Evolutionary conservation across 92 coral and sea anemone genomes (phyloP), one percentile per base, ranked within the genome.

Genomic region (Ricordea florida): DNA sequence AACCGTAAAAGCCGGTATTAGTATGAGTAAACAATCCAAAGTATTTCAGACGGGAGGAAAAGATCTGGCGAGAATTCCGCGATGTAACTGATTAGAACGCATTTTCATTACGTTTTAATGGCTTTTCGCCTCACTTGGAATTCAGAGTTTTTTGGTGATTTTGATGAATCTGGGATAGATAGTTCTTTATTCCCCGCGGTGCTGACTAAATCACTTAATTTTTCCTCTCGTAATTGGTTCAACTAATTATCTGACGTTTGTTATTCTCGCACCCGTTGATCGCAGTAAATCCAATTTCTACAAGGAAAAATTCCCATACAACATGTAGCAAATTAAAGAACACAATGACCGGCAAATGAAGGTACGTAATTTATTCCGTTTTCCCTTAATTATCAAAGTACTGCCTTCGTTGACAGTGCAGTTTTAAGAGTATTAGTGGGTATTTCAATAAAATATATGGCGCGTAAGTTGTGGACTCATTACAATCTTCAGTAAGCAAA

Each of bases 181-280:
- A 53, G 66, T 15, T 28, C 41, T 32, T 38, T 31, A 52, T 70
- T 70, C 56, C 77, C 77, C 52, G 55, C 77, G 46, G 66, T 55
- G 77, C 77, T 25, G 34, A 22, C 66, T 70, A 70, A 70, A 41
- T 24, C 51, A 70, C 40, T 70, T 70, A 55, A 10, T n/a, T 17
- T 70, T 22, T 37, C 53, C 10, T 41, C 10, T 28, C 41, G 17
- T 56, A 31, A 70, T 70, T 70, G 66, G 77, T 22, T 37, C 3
- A 20, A 38, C 14, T 18, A 53, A 70, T 53, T 70, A 16, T 55
- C 51, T 70, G 77, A 55, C 51, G 62, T 70, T 52, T 53, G 53
- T 37, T 18, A 56, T 53, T 18, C 42, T 65, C 38, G 38, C 66
- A 70, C 37, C 37, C 53, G 53, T 55, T 53, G 41, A 53, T 53